These are phyloP conservation scores for Dendroctonus valens DNA, from an alignment of 1,140 invertebrate genomes.

Conservation along the genomic window DNA sequence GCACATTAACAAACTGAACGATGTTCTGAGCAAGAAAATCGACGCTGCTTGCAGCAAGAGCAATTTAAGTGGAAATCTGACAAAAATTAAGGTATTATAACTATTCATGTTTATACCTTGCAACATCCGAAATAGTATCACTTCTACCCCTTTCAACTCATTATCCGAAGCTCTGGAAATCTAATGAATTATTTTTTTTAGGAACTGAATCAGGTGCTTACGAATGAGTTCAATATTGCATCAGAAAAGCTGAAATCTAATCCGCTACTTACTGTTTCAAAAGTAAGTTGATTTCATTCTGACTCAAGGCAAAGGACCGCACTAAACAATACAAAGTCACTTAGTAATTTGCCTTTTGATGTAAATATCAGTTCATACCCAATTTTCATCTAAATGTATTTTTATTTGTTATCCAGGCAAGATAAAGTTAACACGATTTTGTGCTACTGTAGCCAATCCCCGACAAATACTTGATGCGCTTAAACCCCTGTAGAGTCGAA, in stretches of 20 bases:
- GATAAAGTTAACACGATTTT: background rate
- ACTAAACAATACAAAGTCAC: too few relatives aligned
- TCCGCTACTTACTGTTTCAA: background rate
- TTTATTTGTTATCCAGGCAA: too few relatives aligned
- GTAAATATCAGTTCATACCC: too few relatives aligned
- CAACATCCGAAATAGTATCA: background rate
- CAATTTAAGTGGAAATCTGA: background rate
- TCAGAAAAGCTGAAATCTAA: background rate
- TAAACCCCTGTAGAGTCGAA: background rate
- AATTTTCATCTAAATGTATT: background rate
- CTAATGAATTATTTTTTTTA: background rate
- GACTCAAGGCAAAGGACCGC: too few relatives aligned
- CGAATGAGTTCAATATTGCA: constrained; percentile 10
- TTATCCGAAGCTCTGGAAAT: background rate
- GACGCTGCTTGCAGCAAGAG: constrained; percentile 9
- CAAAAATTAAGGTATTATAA: constrained; percentile 9
- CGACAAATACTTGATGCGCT: background rate
- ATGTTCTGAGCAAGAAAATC: constrained; percentile 14
- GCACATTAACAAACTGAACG: constrained; percentile 24
- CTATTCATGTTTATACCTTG: background rate
- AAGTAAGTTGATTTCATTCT: background rate
- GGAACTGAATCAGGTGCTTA: constrained; percentile 20
- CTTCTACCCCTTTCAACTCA: background rate
- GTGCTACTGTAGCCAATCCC: background rate
- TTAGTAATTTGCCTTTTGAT: too few relatives aligned